Evolutionary conservation across 2,113 vertebrate genomes (phyloP).

Genomic region (Tonatia bakeri): DNA sequence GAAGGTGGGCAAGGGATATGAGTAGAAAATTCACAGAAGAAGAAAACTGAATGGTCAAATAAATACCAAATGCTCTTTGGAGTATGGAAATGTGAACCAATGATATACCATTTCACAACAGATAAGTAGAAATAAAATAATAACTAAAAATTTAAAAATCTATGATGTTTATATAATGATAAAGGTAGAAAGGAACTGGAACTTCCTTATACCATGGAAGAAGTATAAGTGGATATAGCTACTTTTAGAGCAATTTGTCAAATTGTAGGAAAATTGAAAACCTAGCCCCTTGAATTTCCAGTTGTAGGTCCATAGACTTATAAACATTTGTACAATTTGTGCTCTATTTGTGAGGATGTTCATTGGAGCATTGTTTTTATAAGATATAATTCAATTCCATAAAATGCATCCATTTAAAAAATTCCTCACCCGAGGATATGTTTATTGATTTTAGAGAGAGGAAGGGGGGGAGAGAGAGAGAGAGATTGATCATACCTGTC

Average conservation of each 20-base stretch:
- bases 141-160: background rate
- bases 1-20: background rate
- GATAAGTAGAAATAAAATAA: background rate
- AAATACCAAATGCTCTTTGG: background rate
- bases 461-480: no score
- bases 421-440: no score
- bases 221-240: background rate
- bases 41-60: background rate
- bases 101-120: background rate
- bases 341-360: background rate
- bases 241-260: background rate
- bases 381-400: background rate
- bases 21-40: background rate
- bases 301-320: background rate
- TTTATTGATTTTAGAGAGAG: no score
- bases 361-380: background rate
- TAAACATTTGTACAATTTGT: background rate
- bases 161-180: background rate
- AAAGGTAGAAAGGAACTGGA: background rate
- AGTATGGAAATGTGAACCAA: background rate
- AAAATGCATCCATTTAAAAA: background rate
- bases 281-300: background rate
- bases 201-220: background rate
- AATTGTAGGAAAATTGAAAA: background rate
- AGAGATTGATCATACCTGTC: no score